These are phyloP conservation scores for Eupithecia insigniata DNA, from an alignment of 2,888 invertebrate species.

Conservation along the genomic window DNA sequence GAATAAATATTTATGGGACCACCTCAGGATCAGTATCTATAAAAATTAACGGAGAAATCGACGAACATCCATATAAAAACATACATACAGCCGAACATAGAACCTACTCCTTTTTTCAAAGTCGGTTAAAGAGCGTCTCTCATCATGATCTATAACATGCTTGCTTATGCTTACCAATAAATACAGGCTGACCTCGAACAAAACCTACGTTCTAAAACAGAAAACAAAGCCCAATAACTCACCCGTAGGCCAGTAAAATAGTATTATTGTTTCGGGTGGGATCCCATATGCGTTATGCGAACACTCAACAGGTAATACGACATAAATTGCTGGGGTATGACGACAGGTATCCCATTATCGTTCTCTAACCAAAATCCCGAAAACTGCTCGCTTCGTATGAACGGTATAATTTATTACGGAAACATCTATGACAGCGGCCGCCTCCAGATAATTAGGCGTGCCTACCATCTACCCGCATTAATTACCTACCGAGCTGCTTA, in stretches of 20 bases:
- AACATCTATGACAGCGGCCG: slow-evolving; percentile 60
- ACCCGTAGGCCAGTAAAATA: slow-evolving; percentile 7
- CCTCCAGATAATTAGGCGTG: slow-evolving; percentile 56
- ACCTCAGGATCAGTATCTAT: too few species aligned
- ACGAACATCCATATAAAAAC: too few species aligned
- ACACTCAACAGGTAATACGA: slow-evolving; percentile 65
- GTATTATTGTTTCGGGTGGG: slow-evolving; percentile 33
- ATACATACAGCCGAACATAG: too few species aligned
- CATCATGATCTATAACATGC: too few species aligned
- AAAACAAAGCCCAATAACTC: background rate
- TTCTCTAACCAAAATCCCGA: slow-evolving; percentile 63
- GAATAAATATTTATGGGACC: too few species aligned
- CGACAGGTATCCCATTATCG: slow-evolving; percentile 69
- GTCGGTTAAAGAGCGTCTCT: too few species aligned
- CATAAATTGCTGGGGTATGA: slow-evolving; percentile 60
- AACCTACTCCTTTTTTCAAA: too few species aligned
- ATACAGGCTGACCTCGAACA: too few species aligned
- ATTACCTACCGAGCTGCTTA: slow-evolving; percentile 40
- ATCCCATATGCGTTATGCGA: slow-evolving; percentile 43
- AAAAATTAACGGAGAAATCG: too few species aligned
- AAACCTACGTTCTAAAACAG: background rate
- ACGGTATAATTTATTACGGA: slow-evolving; percentile 68
- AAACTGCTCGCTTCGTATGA: slow-evolving; percentile 60
- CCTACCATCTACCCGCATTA: slow-evolving; percentile 41
- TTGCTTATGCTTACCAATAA: too few species aligned